A percentile compares a stretch with the other conserved stretches of the same genome.
phyloP scores from a whole-genome alignment of 2,113 vertebrate genomes.

The Psammodynastes pulverulentus region DNA sequence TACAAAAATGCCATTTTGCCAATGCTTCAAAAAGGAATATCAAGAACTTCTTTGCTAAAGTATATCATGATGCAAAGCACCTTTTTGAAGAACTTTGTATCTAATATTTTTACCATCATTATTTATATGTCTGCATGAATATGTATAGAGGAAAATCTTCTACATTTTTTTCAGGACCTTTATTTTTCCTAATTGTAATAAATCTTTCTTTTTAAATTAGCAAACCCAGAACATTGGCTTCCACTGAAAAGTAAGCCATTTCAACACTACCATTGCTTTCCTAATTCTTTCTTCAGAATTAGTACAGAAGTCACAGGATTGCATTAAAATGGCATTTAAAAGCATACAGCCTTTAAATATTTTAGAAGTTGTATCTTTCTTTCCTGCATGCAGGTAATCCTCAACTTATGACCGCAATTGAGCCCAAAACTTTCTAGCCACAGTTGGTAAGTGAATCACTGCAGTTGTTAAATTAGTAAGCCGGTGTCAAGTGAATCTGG shows the following conservation, averaged over 20 bases:
- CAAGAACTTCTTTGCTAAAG: not conserved
- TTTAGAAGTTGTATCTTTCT: not conserved
- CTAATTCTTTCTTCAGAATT: conserved; percentile 13
- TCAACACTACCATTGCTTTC: not conserved
- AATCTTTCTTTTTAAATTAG: not conserved
- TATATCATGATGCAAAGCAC: not conserved
- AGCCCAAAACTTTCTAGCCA: not conserved
- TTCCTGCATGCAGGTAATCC: not conserved
- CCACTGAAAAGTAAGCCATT: not conserved
- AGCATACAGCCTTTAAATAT: not conserved
- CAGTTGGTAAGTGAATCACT: not conserved
- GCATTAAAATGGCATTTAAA: conserved; percentile 1
- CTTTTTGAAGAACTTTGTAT: not conserved
- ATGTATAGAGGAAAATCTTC: not conserved
- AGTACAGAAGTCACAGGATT: not conserved
- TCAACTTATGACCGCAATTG: not conserved
- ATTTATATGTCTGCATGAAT: not conserved
- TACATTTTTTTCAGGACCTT: not conserved
- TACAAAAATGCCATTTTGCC: not conserved
- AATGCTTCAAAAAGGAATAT: not conserved
- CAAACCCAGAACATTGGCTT: not conserved
- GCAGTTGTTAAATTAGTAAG: not conserved
- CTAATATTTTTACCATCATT: not conserved
- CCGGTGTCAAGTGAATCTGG: no score
- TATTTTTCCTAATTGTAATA: not conserved